Base-by-base conservation (phyloP, 2,797 vertebrate species). In the Distichodus sexfasciatus region DNA sequence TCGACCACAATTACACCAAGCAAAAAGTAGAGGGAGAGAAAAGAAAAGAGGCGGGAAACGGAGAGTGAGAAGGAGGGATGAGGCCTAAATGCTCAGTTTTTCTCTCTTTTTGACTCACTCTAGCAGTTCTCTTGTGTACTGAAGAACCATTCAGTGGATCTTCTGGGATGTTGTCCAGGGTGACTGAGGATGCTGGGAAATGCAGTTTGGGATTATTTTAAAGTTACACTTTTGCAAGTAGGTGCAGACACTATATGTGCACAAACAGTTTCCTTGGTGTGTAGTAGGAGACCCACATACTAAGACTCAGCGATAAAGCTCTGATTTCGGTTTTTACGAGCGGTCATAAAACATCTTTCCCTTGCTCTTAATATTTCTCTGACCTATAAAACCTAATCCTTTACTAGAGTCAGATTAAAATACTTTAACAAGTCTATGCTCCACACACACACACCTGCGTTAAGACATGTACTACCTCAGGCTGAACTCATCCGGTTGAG, bases 1-100 rank as follows among this genome's bases (percentile, higher is more conserved):
- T 41, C 68, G 24, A 55, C 36, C 59, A 55, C 68, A 63, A 57
- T 50, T 72, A 58, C 67, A 46, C 14, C 23, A 31, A 11, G 19
- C 29, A 55, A 24, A 36, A 21, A n/a, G n/a, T n/a, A n/a, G n/a
- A n/a, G n/a, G n/a, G n/a, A n/a, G n/a, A n/a, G n/a, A n/a, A 40
- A 44, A 11, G 19, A 12, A 53, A 33, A 17, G 14, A 19, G 36
- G 19, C 14, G 21, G 9, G 19, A 38, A 15, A 61, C 26, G 11
- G 31, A 24, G 28, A 17, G 38, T 36, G 38, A n/a, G 43, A 43
- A 6, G 14, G 21, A 33, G 44, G 41, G n/a, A 36, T 28, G 57
- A 26, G 12, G 14, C 6, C 47, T 51, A 51, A 15, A 40, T 15
- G 6, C n/a, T 64, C 43, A 35, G 9, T 1, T 51, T 51, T 51